Evolutionary conservation across 2,797 vertebrate species (phyloP).

Genomic region (Florisuga fusca): DNA sequence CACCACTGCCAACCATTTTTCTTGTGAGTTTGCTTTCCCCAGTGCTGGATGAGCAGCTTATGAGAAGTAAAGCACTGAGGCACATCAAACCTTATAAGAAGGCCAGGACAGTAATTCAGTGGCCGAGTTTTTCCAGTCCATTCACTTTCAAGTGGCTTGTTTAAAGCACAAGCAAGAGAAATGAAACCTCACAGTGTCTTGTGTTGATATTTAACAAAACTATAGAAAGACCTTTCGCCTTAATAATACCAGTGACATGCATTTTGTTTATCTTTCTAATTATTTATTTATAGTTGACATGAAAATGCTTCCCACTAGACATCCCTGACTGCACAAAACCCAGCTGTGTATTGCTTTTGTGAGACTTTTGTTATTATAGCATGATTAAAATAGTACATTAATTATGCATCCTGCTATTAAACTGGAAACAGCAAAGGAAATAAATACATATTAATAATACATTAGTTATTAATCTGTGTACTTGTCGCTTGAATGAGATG

Average conservation of each 20-base stretch:
- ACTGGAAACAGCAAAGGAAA: constrained; percentile 73
- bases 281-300: constrained; percentile 74
- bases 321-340: constrained; percentile 60
- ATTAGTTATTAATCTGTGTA: constrained; percentile 77
- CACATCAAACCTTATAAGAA: constrained; percentile 23
- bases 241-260: constrained; percentile 68
- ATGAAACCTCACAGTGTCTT: constrained; percentile 14
- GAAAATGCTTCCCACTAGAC: constrained; percentile 72
- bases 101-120: constrained; percentile 28
- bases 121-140: constrained; percentile 48
- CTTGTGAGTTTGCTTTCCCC: constrained; percentile 26
- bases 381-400: constrained; percentile 79
- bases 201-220: constrained; percentile 65
- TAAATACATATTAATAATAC: constrained; percentile 78
- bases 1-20: constrained; percentile 16
- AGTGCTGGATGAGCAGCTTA: constrained; percentile 41
- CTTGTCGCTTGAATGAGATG: constrained; percentile 68
- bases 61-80: constrained; percentile 54
- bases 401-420: constrained; percentile 80
- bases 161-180: constrained; percentile 38
- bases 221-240: constrained; percentile 60
- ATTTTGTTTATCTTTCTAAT: constrained; percentile 69
- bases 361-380: constrained; percentile 74
- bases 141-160: constrained; percentile 47
- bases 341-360: constrained; percentile 67